Base-by-base conservation (phyloP, 2,113 vertebrate genomes). In the Chauna torquata region DNA sequence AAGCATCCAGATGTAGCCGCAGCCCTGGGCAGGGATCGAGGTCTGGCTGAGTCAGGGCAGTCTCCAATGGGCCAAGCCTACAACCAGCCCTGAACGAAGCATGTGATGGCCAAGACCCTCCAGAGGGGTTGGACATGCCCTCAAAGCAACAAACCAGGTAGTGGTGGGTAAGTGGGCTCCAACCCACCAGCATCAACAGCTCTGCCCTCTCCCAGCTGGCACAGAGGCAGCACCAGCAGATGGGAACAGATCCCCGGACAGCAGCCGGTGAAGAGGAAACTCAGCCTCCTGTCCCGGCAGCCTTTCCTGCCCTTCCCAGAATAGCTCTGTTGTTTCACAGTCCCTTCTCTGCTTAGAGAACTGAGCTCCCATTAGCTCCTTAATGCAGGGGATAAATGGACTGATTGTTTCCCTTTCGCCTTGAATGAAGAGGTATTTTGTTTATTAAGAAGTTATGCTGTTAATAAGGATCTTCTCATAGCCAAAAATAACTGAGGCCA, bases 371-470 rank as follows among this genome's bases (percentile, higher is more conserved):
- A 7, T 50, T 16, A 80, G 40, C 75, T 77, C 62, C 72, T 52
- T n/a, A 83, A 61, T 1, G 49, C 19, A 3, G 68, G 54, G 66
- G 6, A 86, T 96, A 91, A 97, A 96, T 88, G 85, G 72, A 8
- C 22, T 8, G 1, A 91, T 96, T 97, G 96, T 97, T 94, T 68
- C 76, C 62, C 86, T 28, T 77, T 7, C 0, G 15, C 74, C 83
- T 36, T 40, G 57, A 8, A 20, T 83, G 87, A 97, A 97, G 91
- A 87, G 93, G 25, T 9, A 72, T 89, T 96, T 93, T 96, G 96
- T 96, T 95, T 84, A 74, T 86, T 76, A 86, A 77, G 92, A 92
- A 96, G 94, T 95, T 96, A 95, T 45, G 89, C 89, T 84, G 92
- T 19, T 88, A 72, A 34, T 64, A 87, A 71, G 82, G 82, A 86